Percentiles rank a stretch among this genome's conserved stretches.
These are phyloP conservation scores for Ceryle rudis DNA, from an alignment of 2,797 vertebrate genomes.

Conservation along the genomic window DNA sequence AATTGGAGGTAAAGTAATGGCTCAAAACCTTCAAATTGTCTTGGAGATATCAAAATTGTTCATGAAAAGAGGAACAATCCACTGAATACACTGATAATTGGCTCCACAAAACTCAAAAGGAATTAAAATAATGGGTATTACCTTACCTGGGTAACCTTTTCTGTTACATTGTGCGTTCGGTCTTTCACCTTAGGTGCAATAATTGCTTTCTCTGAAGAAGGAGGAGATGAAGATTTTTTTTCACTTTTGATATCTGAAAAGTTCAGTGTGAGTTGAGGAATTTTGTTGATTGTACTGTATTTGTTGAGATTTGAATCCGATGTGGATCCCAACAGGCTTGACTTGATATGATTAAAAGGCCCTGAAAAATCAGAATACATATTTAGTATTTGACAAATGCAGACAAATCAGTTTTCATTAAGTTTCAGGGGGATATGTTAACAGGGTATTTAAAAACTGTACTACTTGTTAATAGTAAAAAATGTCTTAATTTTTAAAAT, in stretches of 20 bases:
- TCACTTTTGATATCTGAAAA: conserved; percentile 94
- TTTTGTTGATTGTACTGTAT: conserved; percentile 99
- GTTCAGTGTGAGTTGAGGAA: conserved; percentile 96
- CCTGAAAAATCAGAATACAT: conserved; percentile 81
- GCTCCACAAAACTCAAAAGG: not conserved
- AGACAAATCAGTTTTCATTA: not conserved
- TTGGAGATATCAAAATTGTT: not conserved
- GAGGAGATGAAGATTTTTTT: conserved; percentile 93
- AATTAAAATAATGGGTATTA: not conserved
- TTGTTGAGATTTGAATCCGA: conserved; percentile 99
- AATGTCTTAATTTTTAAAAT: not conserved
- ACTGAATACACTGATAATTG: not conserved
- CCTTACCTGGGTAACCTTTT: conserved; percentile 97
- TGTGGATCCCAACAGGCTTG: conserved; percentile 95
- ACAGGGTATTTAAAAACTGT: not conserved
- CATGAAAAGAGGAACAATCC: not conserved
- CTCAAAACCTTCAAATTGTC: not conserved
- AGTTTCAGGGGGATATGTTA: not conserved
- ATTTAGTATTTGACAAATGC: conserved; percentile 41
- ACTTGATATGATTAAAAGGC: conserved; percentile 96
- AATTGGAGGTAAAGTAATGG: not conserved
- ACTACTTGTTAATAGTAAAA: not conserved
- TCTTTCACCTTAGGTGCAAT: conserved; percentile 99
- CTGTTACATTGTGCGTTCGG: conserved; percentile 97
- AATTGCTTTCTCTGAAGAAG: conserved; percentile 94